Conservation (phyloP, 2,797 vertebrate species). For the Florisuga fusca region DNA sequence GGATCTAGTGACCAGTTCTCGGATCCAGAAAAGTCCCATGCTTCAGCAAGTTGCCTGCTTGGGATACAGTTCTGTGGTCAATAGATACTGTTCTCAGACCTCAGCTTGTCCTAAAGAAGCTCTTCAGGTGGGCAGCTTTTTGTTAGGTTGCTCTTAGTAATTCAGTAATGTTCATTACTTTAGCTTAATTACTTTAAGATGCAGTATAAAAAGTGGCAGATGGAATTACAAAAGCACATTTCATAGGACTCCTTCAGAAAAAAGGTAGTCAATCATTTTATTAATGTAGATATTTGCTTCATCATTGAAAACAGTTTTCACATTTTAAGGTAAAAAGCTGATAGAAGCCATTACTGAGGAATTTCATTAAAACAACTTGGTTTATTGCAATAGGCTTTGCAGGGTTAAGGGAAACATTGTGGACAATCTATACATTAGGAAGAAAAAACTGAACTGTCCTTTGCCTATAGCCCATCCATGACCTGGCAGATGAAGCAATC, state of each 20-base stretch:
- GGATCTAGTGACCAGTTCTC: constrained; percentile 76
- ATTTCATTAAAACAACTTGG: not conserved
- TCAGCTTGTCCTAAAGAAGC: constrained; percentile 77
- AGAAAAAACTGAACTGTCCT: not conserved
- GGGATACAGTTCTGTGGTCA: constrained; percentile 84
- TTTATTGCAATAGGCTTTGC: not conserved
- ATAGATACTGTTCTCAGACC: constrained; percentile 79
- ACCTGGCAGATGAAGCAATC: constrained; percentile 80
- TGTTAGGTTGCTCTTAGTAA: not conserved
- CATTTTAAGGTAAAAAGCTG: not conserved
- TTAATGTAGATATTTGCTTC: not conserved
- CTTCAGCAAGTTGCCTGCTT: constrained; percentile 82
- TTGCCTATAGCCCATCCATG: constrained; percentile 82
- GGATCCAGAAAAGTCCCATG: constrained; percentile 27
- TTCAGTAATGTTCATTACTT: not conserved
- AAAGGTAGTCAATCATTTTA: not conserved
- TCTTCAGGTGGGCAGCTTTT: constrained; percentile 81
- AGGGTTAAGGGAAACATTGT: not conserved
- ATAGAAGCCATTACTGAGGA: not conserved
- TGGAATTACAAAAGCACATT: not conserved
- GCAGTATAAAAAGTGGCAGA: not conserved
- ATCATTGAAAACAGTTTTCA: not conserved
- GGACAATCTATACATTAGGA: not conserved
- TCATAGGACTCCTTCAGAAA: not conserved
- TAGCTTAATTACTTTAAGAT: not conserved